phyloP scores from a whole-genome alignment of 2,888 invertebrate species.

The Torymus tubicola region DNA sequence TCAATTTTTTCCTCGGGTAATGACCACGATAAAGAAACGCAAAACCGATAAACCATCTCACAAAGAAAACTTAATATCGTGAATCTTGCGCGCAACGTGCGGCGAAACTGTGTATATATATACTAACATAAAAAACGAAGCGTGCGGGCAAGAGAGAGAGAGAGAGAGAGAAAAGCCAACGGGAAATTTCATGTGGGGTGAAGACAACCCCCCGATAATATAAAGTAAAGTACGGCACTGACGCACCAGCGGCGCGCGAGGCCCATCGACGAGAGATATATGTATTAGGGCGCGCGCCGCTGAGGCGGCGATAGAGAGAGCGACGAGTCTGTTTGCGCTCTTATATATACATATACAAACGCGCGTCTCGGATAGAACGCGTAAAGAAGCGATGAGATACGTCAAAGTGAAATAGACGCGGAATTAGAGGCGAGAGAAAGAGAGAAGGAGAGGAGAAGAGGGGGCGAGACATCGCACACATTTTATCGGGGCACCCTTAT shows the following conservation, averaged over 20 bases:
- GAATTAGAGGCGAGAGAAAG: conserved; percentile 44
- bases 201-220: conserved; percentile 55
- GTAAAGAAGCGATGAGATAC: conserved; percentile 8
- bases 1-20: conserved; percentile 13
- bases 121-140: conserved; percentile 17
- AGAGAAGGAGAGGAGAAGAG: conserved; percentile 50
- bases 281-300: conserved; percentile 76
- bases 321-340: conserved; percentile 76
- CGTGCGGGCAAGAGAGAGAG: not conserved
- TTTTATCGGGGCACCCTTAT: conserved; percentile 74
- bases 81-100: conserved; percentile 30
- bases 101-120: too few species aligned
- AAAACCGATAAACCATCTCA: conserved; percentile 41
- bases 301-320: conserved; percentile 69
- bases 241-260: conserved; percentile 62
- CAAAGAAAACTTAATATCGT: conserved; percentile 47
- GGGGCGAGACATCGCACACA: conserved; percentile 23
- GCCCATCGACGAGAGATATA: conserved; percentile 76
- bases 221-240: conserved; percentile 60
- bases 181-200: conserved; percentile 47
- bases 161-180: conserved; percentile 30
- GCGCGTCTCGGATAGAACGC: not conserved
- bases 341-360: conserved; percentile 63
- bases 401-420: conserved; percentile 7
- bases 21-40: conserved; percentile 36